Conservation (phyloP, 2,113 vertebrate genomes). For the Perccottus glenii region DNA sequence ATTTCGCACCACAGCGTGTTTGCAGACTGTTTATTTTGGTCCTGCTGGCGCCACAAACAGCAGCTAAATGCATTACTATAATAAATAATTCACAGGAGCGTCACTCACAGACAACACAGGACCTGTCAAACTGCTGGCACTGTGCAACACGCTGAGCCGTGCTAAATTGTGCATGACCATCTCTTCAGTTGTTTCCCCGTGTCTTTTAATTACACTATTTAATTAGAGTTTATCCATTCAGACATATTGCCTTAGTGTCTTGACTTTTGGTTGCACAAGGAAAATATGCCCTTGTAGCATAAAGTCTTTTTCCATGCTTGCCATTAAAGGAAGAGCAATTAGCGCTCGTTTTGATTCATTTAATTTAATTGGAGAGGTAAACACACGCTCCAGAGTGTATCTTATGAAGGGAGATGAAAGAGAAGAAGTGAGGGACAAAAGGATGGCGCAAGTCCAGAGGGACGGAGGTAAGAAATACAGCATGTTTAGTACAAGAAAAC, state of each 20-base stretch:
- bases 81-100: constrained; percentile 5
- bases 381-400: constrained; percentile 42
- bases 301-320: constrained; percentile 56
- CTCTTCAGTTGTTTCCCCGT: constrained; percentile 42
- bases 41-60: neutral
- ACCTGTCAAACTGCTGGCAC: constrained; percentile 27
- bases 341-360: constrained; percentile 57
- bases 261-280: constrained; percentile 56
- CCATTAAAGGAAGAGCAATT: constrained; percentile 59
- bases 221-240: constrained; percentile 72
- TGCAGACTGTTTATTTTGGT: constrained; percentile 2
- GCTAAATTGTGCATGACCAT: constrained; percentile 68
- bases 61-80: neutral
- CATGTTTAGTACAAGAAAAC: neutral
- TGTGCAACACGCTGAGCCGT: constrained; percentile 35
- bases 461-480: neutral
- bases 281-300: constrained; percentile 62
- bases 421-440: neutral
- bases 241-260: constrained; percentile 56
- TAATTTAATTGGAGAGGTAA: constrained; percentile 63
- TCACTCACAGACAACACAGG: constrained; percentile 27
- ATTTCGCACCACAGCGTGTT: neutral
- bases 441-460: neutral
- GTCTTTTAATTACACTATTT: constrained; percentile 70
- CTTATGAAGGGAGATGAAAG: constrained; percentile 19